Evolutionary conservation across 1,140 invertebrate genomes (phyloP), one percentile per base, ranked within the genome.

Genomic region (Hesperophylax magnus): DNA sequence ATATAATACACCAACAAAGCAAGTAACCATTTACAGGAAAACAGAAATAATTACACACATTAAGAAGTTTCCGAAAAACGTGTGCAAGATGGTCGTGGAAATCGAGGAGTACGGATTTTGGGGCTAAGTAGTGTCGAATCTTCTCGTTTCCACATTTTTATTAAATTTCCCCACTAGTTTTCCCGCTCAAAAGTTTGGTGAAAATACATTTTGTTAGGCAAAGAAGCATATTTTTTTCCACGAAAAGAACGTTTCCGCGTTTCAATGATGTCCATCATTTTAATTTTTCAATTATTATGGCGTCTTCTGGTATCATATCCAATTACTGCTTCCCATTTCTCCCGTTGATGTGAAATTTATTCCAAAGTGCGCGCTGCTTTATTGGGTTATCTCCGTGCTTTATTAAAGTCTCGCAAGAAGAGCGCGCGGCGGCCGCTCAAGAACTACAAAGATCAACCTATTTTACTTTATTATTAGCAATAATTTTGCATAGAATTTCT

Each of bases 381-480:
- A 81, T 78, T 81, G 69, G 67, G 77, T 72, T 67, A 78, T 74
- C 69, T 69, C 77, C 78, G 71, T 81, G 76, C 80, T 81, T 81
- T 78, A 81, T 81, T 81, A 81, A 80, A 80, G 65, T 15, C 39
- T 20, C 54, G 53, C 18, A 56, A 24, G 39, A 18, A 20, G 17
- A 75, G 69, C 31, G 78, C 53, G 15, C 65, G 65, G 31, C 61
- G 75, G 56, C 60, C 77, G 77, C 65, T 31, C 27, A 15, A 11
- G 56, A 63, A 56, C 63, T 69, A 69, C 24, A 22, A 80, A 81
- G 81, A 83, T 80, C 78, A 79, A 83, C 82, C 82, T 83, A 78
- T 83, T 83, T 76, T 80, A 77, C 82, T 83, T 83, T 83, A 83
- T 83, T 83, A 83, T 83, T 83, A 83, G 82, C 82, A 83, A 83